Evolutionary conservation across 2,888 invertebrate genomes (phyloP), one percentile per base, ranked within the genome.

Genomic region (Eretmocerus hayati): DNA sequence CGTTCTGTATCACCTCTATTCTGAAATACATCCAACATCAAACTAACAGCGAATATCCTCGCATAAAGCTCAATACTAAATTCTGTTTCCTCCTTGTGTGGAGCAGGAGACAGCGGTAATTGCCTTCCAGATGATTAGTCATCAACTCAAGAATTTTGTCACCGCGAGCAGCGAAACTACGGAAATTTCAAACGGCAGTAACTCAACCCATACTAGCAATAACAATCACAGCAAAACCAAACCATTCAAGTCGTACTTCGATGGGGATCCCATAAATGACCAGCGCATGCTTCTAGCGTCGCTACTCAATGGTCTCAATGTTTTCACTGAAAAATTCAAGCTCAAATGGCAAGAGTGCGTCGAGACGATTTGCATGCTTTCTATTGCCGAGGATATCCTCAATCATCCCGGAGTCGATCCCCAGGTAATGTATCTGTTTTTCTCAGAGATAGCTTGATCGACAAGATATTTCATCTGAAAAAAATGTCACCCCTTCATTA

Each of bases 331-430:
- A 50, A 78, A 81, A 39, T 84, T 83, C 57, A 79, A 83, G 52
- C 81, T 88, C 13, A 83, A 83, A 26, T 88, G 88, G 88, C 80
- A 82, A 48, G 86, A 87, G 58, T 85, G 84, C 48, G 75, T 87
- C 3, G 87, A 89, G 73, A 81, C 86, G 0, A 76, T 85, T 50
- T 84, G 84, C 56, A 72, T 89, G 11, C 69, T 80, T 32, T 74
- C 75, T 36, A 68, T 76, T 4, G 73, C 76, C 9, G 72, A 79
- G 50, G 75, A 74, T 51, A 74, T 81, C 42, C 59, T 82, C 19
- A 75, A 75, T 51, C 73, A 77, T 58, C 67, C 75, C 6, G 74
- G 74, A 52, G 73, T 79, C 62, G 66, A 75, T 22, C 58, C 77
- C 4, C 74, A 74, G 62, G 80, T 81, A 65, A 52, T 26, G 11